These are phyloP conservation scores for Mactra quadrangularis DNA, from an alignment of 1,140 invertebrate species.

Conservation along the genomic window DNA sequence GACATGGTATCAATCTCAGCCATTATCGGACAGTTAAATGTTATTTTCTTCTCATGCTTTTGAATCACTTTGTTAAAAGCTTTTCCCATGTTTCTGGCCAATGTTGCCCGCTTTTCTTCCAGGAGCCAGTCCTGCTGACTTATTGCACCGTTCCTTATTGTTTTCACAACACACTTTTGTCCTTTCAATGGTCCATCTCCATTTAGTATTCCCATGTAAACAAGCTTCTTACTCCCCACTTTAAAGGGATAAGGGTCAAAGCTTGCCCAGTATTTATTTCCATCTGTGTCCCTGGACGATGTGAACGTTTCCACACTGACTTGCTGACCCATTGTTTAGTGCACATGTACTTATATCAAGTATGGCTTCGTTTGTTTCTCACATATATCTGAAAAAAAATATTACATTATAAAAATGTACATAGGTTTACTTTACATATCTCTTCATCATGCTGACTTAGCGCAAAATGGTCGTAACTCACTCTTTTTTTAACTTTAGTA, in stretches of 20 bases:
- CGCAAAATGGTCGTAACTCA: no score
- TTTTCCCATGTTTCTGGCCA: constrained; percentile 14
- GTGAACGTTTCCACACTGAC: constrained; percentile 58
- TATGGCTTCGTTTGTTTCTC: no score
- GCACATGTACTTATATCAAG: no score
- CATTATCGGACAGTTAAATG: constrained; percentile 50
- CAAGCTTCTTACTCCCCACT: constrained; percentile 49
- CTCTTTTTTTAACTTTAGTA: no score
- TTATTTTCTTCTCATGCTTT: neutral
- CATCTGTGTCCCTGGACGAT: constrained; percentile 46
- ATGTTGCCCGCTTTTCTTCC: constrained; percentile 19
- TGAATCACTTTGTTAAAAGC: constrained; percentile 39
- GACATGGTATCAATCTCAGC: constrained; percentile 63
- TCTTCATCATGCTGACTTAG: no score
- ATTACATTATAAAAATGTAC: no score
- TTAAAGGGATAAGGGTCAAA: constrained; percentile 64
- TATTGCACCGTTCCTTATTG: constrained; percentile 37
- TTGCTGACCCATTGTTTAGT: constrained; percentile 47
- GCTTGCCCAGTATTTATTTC: constrained; percentile 61
- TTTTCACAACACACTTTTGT: constrained; percentile 60
- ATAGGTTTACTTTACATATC: no score
- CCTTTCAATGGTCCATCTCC: constrained; percentile 53
- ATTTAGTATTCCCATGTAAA: constrained; percentile 62
- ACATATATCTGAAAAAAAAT: no score
- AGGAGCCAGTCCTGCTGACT: constrained; percentile 25